Evolutionary conservation across 1,140 invertebrate species (phyloP), one percentile per base, ranked within the genome.

Genomic region (Cotesia glomerata): DNA sequence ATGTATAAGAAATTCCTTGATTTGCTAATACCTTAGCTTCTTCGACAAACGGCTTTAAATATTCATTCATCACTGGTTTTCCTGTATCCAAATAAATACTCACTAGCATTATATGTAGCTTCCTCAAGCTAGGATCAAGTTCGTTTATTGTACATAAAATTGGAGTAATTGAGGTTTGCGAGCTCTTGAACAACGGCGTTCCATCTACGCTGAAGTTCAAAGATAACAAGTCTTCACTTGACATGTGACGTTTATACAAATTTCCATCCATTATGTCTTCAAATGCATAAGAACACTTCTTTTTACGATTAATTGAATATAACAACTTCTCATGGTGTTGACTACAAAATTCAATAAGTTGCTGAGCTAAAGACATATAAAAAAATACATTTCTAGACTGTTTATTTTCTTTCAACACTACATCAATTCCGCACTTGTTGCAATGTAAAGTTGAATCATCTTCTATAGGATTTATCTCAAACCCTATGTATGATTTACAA

Each of bases 41-140:
- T 26, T 63, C 51, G 0, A 78, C 71, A 36, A 80, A 77, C 32
- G 79, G 76, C 36, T 68, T 76, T 18, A 79, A 68, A 51, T 74
- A 79, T 16, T 71, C 73, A 58, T 76, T 78, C 18, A 77, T 72
- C 34, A 64, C 26, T 1, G 77, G 79, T 72, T 80, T 79, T 26
- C 34, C 36, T 49, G 64, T 58, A 14, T 75, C 76, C 14, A 76
- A 77, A 69, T 65, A 80, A 1, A 80, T 18, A 66, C 72, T 75
- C 14, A 2, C 36, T 4, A 79, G 5, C 0, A 79, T n/a, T 0
- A 76, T 62, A 72, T 77, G 5, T 26, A 59, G 18, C 11, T 56
- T 49, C 4, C 72, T 14, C 36, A 67, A 0, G 13, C 35, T 9
- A 11, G 64, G 61, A 45, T 14, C 5, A 49, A 72, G 62, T 32